Conservation (phyloP, 2,888 invertebrate genomes). For the Punctoribates punctum region DNA sequence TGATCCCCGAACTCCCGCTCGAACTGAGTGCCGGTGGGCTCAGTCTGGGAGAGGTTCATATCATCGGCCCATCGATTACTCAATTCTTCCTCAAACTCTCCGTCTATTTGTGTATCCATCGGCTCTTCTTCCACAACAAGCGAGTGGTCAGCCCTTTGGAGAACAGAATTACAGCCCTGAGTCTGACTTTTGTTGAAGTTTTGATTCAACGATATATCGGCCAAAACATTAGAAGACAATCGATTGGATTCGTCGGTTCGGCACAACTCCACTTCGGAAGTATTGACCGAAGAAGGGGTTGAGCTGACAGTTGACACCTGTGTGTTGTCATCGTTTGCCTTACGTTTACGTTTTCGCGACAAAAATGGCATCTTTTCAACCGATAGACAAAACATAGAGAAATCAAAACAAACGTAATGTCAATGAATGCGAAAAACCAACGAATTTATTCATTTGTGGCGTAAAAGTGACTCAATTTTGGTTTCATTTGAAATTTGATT, state of each 20-base stretch:
- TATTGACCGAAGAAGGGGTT: not conserved
- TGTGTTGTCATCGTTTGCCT: not conserved
- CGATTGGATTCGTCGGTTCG: too few species aligned
- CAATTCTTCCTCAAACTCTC: not conserved
- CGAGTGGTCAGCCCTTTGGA: not conserved
- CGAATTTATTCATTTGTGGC: too few species aligned
- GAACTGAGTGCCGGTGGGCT: not conserved
- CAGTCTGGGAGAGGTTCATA: not conserved
- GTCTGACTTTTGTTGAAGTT: not conserved
- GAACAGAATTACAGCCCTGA: not conserved
- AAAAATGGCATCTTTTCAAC: not conserved
- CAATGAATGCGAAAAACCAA: too few species aligned
- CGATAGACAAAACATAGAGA: too few species aligned
- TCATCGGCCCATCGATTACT: constrained; percentile 5
- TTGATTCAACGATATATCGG: not conserved
- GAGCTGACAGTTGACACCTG: not conserved
- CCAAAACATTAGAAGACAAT: too few species aligned
- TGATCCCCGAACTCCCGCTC: not conserved
- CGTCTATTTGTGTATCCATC: not conserved
- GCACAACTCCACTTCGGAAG: too few species aligned
- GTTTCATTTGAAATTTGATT: too few species aligned
- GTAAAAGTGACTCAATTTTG: too few species aligned
- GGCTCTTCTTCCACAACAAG: not conserved
- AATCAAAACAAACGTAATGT: too few species aligned
- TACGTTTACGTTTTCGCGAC: not conserved